Percentiles rank a stretch among this genome's conserved stretches.
Evolutionary conservation across 2,113 vertebrate genomes (phyloP).

Genomic region (Vidua macroura): DNA sequence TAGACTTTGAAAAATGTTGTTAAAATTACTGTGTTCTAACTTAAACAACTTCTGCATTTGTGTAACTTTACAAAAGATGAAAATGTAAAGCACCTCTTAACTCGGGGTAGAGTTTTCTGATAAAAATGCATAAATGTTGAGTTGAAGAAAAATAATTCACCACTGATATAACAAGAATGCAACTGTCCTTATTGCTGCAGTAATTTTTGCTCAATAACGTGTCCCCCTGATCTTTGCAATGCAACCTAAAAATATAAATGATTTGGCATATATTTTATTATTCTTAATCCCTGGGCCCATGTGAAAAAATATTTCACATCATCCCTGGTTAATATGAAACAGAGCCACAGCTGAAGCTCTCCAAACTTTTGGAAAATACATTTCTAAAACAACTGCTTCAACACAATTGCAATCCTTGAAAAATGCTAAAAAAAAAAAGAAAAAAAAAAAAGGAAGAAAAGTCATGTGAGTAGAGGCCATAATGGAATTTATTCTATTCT

Average conservation of each 20-base stretch:
- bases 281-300: neutral
- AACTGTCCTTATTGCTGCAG: neutral
- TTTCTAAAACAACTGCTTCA: neutral
- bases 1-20: neutral
- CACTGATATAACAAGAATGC: neutral
- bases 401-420: neutral
- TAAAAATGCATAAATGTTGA: neutral
- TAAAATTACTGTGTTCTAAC: neutral
- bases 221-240: neutral
- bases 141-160: neutral
- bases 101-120: neutral
- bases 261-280: neutral
- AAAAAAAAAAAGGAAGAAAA: neutral
- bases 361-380: neutral
- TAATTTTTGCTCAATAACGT: neutral
- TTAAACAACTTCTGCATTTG: neutral
- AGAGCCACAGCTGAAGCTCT: neutral
- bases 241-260: neutral
- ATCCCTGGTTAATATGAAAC: neutral
- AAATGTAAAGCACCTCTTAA: neutral
- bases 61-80: neutral
- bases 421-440: neutral
- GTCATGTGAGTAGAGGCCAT: neutral
- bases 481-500: neutral
- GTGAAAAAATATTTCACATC: neutral